Conservation (phyloP, 2,797 vertebrate species). For the Liasis olivaceus region DNA sequence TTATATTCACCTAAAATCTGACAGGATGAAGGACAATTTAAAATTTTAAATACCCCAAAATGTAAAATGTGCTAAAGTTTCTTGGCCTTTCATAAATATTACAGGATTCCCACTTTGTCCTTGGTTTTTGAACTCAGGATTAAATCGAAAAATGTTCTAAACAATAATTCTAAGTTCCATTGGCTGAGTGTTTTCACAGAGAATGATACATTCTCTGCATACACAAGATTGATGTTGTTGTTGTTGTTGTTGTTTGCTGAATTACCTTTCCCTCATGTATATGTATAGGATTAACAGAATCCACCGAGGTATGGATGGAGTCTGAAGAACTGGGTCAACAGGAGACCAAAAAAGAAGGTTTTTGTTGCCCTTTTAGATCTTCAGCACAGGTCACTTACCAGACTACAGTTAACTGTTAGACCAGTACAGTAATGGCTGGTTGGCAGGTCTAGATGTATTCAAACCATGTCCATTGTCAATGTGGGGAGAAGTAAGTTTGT, state of each 20-base stretch:
- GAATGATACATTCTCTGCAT: not conserved
- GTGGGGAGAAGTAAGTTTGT: not conserved
- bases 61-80: not conserved
- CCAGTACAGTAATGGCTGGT: not conserved
- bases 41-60: not conserved
- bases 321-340: not conserved
- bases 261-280: not conserved
- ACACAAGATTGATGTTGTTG: not conserved
- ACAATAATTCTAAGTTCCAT: not conserved
- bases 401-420: not conserved
- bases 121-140: not conserved
- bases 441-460: not conserved
- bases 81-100: not conserved
- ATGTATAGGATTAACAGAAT: not conserved
- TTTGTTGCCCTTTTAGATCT: no score
- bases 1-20: not conserved
- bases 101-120: not conserved
- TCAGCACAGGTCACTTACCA: not conserved
- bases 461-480: not conserved
- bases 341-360: not conserved
- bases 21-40: not conserved
- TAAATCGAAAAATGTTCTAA: not conserved
- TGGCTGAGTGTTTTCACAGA: not conserved
- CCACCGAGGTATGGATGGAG: not conserved
- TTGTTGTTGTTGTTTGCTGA: not conserved